Percentiles rank a stretch among this genome's conserved stretches.
phyloP scores from a whole-genome alignment of 2,797 vertebrate species.

The Uromys caudimaculatus region DNA sequence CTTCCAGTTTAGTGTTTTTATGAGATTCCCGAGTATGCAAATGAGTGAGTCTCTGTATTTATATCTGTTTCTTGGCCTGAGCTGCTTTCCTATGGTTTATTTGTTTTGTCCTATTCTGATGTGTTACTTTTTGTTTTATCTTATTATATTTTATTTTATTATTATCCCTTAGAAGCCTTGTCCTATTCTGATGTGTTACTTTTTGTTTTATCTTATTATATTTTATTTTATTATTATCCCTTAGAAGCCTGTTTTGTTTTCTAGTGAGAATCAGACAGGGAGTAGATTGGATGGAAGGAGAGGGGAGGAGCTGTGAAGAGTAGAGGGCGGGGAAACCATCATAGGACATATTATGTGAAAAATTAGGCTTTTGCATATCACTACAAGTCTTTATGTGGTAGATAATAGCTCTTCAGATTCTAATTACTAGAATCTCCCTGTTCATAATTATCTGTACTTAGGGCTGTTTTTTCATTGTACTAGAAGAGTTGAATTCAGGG shows the following conservation, averaged over 20 bases:
- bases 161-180: neutral
- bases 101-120: neutral
- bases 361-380: slow-evolving; percentile 17
- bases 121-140: neutral
- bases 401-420: slow-evolving; percentile 51
- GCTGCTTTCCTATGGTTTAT: neutral
- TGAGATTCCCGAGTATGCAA: neutral
- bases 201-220: neutral
- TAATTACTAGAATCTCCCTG: slow-evolving; percentile 54
- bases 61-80: too few species aligned
- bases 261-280: neutral
- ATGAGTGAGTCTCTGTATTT: neutral
- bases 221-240: neutral
- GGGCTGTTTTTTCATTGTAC: neutral
- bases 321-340: too few species aligned
- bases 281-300: too few species aligned
- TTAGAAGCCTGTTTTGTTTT: neutral
- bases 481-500: neutral
- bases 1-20: neutral
- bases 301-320: neutral
- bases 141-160: neutral
- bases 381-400: slow-evolving; percentile 64
- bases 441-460: slow-evolving; percentile 19
- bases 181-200: neutral
- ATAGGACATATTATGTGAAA: neutral